Evolutionary conservation across 2,888 invertebrate genomes (phyloP).

Genomic region (Torymus aiolomorphi): DNA sequence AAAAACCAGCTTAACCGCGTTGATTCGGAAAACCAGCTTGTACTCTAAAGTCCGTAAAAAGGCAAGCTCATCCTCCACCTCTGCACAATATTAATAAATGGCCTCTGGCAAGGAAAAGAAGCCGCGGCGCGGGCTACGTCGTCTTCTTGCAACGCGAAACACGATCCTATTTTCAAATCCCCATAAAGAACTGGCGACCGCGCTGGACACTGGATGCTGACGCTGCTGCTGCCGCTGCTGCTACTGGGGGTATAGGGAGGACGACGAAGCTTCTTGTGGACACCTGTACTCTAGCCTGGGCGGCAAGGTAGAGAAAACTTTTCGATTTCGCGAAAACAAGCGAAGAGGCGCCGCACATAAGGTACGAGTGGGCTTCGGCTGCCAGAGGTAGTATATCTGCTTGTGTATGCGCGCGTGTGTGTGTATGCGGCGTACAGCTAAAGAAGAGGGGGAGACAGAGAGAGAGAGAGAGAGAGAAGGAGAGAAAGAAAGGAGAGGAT

Average conservation of each 20-base stretch:
- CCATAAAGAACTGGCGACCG: constrained; percentile 33
- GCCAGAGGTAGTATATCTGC: no score
- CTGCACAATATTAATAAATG: constrained; percentile 36
- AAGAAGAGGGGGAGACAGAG: not conserved
- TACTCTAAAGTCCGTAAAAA: not conserved
- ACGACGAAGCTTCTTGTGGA: not conserved
- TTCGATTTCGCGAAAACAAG: constrained; percentile 57
- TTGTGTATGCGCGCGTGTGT: no score
- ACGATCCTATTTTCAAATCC: constrained; percentile 48
- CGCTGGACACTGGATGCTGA: constrained; percentile 37
- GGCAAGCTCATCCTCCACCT: not conserved
- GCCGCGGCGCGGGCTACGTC: no score
- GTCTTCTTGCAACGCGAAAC: constrained; percentile 36
- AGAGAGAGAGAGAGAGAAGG: not conserved
- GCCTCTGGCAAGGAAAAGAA: not conserved
- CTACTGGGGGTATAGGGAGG: no score
- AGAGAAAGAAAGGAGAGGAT: not conserved
- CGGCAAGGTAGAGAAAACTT: constrained; percentile 21
- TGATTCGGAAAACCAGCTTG: not conserved
- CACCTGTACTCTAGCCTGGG: constrained; percentile 30
- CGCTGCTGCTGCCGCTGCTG: constrained; percentile 4
- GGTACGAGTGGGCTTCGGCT: not conserved
- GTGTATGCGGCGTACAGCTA: no score
- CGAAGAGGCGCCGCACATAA: constrained; percentile 33
- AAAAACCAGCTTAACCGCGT: not conserved